A percentile compares a stretch with the other conserved stretches of the same genome.
Evolutionary conservation across 2,113 vertebrate species (phyloP).

Genomic region (Pitta sordida): DNA sequence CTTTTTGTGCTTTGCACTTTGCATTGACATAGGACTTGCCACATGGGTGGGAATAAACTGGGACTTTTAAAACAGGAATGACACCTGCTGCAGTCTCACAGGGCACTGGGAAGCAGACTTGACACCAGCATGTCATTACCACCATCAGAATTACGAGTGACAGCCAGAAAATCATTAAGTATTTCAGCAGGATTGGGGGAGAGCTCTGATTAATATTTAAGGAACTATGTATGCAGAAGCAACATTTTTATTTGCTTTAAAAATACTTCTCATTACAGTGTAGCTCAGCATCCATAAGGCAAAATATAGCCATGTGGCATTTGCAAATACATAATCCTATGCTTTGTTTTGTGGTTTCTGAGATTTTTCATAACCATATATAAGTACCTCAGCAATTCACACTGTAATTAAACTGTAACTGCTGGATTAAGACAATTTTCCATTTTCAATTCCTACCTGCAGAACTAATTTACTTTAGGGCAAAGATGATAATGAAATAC

Average conservation of each 20-base stretch:
- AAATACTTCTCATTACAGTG: neutral
- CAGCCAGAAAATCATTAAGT: slow-evolving; percentile 24
- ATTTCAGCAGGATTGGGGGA: neutral
- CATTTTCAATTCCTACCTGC: neutral
- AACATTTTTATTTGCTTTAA: slow-evolving; percentile 38
- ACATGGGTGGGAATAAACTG: neutral
- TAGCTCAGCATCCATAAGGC: neutral
- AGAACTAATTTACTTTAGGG: slow-evolving; percentile 2
- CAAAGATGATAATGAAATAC: neutral
- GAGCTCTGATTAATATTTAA: slow-evolving; percentile 55
- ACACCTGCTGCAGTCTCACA: neutral
- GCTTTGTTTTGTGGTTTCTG: neutral
- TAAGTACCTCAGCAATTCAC: neutral
- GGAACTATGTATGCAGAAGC: slow-evolving; percentile 2
- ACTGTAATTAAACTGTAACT: neutral
- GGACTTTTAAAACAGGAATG: neutral
- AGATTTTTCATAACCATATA: neutral
- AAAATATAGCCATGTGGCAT: neutral
- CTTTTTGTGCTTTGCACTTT: neutral
- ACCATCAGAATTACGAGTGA: slow-evolving; percentile 30
- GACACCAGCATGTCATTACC: slow-evolving; percentile 17
- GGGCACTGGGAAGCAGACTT: neutral
- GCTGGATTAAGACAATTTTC: slow-evolving; percentile 3
- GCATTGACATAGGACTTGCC: neutral
- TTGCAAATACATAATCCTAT: neutral